These are phyloP conservation scores for Capra hircus DNA, from an alignment of 2,113 vertebrate species.

Conservation along the genomic window DNA sequence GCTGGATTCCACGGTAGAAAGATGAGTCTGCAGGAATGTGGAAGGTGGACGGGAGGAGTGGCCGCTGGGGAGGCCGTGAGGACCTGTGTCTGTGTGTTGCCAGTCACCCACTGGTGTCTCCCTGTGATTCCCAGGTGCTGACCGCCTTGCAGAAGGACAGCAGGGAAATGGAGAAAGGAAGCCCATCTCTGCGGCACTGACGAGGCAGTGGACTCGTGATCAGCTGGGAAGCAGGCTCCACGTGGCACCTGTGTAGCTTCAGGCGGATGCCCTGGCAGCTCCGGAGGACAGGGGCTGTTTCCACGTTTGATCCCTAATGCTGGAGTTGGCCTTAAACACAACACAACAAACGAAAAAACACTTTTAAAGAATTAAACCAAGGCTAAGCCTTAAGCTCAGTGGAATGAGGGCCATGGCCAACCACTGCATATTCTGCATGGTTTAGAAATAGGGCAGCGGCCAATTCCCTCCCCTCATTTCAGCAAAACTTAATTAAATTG, in stretches of 20 bases:
- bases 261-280: background rate
- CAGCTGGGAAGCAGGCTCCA: rapidly evolving
- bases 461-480: background rate
- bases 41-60: rapidly evolving
- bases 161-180: conserved; percentile 86
- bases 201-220: rapidly evolving
- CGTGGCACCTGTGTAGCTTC: background rate
- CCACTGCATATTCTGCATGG: background rate
- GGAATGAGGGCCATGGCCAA: background rate
- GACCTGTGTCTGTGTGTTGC: rapidly evolving
- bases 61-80: rapidly evolving
- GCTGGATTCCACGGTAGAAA: rapidly evolving
- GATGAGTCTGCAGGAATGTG: background rate
- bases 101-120: background rate
- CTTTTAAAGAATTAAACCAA: conserved; percentile 15
- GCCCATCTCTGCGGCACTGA: conserved; percentile 89
- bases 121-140: conserved; percentile 83
- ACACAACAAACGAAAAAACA: background rate
- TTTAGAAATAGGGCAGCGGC: background rate
- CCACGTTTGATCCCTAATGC: background rate
- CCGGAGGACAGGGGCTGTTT: conserved; percentile 47
- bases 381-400: conserved; percentile 77
- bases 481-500: conserved; percentile 41
- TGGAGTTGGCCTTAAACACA: conserved; percentile 76
- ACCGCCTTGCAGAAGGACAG: conserved; percentile 90